A percentile compares a stretch with the other conserved stretches of the same genome.
Evolutionary conservation across 2,888 invertebrate genomes (phyloP).

Genomic region (Apoderus coryli): DNA sequence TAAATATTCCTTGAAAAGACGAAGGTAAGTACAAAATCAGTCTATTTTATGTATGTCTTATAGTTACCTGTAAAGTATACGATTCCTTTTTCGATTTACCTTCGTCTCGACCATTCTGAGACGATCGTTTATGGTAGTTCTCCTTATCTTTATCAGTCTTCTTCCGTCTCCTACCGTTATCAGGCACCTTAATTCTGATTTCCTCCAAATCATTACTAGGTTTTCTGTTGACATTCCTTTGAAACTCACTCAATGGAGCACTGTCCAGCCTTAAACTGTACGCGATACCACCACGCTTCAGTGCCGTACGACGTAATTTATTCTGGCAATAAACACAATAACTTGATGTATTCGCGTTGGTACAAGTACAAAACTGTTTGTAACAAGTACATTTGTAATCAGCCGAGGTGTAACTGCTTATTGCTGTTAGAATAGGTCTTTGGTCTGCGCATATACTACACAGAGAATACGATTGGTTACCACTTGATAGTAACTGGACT

Average conservation of each 20-base stretch:
- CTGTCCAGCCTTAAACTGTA: constrained; percentile 32
- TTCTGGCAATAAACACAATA: constrained; percentile 21
- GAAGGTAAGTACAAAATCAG: constrained; percentile 1
- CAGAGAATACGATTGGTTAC: constrained; percentile 15
- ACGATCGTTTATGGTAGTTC: constrained; percentile 14
- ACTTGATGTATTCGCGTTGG: constrained; percentile 11
- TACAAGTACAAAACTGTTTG: constrained; percentile 19
- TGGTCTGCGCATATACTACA: constrained; percentile 17
- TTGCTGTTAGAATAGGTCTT: constrained; percentile 14
- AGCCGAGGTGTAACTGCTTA: constrained; percentile 16
- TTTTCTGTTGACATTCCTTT: constrained; percentile 13
- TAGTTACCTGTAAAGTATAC: constrained; percentile 9
- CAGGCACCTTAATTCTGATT: constrained; percentile 23
- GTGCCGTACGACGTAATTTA: constrained; percentile 20
- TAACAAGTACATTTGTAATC: constrained; percentile 17
- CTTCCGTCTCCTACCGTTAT: constrained; percentile 16
- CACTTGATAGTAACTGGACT: constrained; percentile 13
- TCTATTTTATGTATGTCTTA: neutral
- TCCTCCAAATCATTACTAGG: constrained; percentile 19
- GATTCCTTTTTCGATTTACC: neutral
- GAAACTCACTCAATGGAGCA: constrained; percentile 13
- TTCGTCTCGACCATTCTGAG: neutral
- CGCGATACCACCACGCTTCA: constrained; percentile 30
- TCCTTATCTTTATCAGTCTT: constrained; percentile 15
- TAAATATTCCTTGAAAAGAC: constrained; percentile 49